Base-by-base conservation (phyloP, 2,888 invertebrate genomes). In the Eristalinus sepulchralis region DNA sequence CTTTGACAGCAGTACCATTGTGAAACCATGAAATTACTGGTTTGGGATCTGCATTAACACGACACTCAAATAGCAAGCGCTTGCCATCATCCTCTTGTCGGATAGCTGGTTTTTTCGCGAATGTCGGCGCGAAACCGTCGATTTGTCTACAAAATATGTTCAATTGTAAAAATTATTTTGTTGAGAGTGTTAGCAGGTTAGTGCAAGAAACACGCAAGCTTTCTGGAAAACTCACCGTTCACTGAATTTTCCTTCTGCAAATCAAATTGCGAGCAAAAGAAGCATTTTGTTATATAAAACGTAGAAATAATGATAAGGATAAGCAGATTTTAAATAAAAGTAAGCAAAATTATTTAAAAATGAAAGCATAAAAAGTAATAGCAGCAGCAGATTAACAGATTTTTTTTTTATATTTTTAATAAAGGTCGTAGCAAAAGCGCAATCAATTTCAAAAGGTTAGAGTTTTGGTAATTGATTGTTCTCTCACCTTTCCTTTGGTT, bases 11-110 rank as follows among this genome's bases (percentile, higher is more conserved):
- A 89, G 94, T 95, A 86, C 96, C 96, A 93, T 97, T 97, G 93
- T 98, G 98, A 93, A 96, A 97, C 98, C 98, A 98, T 90, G 95
- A 94, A 88, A 98, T 97, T 90, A 95, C 95, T 89, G 98, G 98
- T 91, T 96, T 95, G 81, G 98, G 98, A 93, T 98, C 98, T 89
- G 98, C 98, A 91, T 97, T 97, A 91, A 98, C 97, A 92, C 97
- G 96, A 94, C 98, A 98, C 94, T 98, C 98, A 94, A 98, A 98
- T 90, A 98, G 95, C 90, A 98, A 94, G 92, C 97, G 95, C 94
- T 97, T 97, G 90, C 98, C 98, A 93, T 98, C 98, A 93, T 98
- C 98, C 93, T 98, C 98, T 93, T 99, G 98, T 92, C 98, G 95
- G 93, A 99, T 99, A 90, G 98, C 96, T 88, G 98, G 98, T 94